These are phyloP conservation scores for Lutjanus campechanus DNA, from an alignment of 2,797 vertebrate genomes.

Conservation along the genomic window DNA sequence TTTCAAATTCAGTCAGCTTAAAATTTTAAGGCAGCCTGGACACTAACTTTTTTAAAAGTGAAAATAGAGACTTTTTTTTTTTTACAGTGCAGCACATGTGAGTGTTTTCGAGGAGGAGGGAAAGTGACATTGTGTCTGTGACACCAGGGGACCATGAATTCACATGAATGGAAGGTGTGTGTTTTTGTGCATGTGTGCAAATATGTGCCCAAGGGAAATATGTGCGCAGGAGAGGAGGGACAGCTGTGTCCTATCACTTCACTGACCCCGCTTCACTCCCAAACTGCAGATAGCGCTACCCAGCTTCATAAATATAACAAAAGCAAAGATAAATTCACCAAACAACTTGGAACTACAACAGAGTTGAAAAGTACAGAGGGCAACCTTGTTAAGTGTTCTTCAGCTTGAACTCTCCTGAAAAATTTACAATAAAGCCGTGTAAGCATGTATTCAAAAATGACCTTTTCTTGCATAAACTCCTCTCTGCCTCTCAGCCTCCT, in stretches of 20 bases:
- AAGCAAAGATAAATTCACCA: conserved; percentile 43
- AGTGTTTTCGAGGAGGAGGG: conserved; percentile 1
- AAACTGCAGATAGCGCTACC: conserved; percentile 54
- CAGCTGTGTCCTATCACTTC: conserved; percentile 72
- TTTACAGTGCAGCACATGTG: too few species aligned
- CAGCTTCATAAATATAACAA: conserved; percentile 61
- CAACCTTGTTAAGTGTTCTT: conserved; percentile 45
- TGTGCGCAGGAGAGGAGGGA: conserved; percentile 56
- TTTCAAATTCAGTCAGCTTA: too few species aligned
- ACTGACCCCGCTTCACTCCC: conserved; percentile 69
- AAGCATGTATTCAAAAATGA: conserved; percentile 59
- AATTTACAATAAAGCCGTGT: conserved; percentile 29
- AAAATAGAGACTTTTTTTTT: too few species aligned
- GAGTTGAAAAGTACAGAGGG: conserved; percentile 52
- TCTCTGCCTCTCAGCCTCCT: conserved; percentile 9
- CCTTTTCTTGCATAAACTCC: conserved; percentile 56
- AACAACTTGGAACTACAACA: conserved; percentile 40
- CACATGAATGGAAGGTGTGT: conserved; percentile 43
- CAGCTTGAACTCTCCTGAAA: conserved; percentile 17
- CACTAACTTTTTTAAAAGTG: too few species aligned
- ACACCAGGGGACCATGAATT: conserved; percentile 30
- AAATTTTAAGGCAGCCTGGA: too few species aligned
- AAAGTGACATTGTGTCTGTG: conserved; percentile 38
- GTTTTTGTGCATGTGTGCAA: conserved; percentile 42
- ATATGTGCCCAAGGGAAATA: conserved; percentile 61